A percentile compares a stretch with the other conserved stretches of the same genome.
phyloP scores from a whole-genome alignment of 2,797 vertebrate species.

The Buceros bicornis region DNA sequence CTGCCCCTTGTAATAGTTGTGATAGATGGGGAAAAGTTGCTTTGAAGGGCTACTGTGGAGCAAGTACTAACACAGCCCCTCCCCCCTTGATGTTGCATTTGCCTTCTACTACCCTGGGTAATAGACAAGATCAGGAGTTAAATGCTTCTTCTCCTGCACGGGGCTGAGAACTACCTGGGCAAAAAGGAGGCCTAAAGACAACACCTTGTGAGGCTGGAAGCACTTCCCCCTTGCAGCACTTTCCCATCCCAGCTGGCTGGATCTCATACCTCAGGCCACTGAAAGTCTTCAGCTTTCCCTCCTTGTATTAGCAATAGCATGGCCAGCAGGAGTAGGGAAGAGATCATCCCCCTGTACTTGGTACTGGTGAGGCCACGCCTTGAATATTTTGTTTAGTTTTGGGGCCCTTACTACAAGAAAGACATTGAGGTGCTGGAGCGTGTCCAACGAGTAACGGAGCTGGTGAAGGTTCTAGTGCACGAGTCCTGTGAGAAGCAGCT shows the following conservation, averaged over 20 bases:
- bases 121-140: not conserved
- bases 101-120: not conserved
- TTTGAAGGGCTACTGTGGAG: not conserved
- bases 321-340: not conserved
- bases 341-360: not conserved
- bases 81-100: not conserved
- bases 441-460: not conserved
- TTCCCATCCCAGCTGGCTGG: not conserved
- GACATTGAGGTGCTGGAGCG: not conserved
- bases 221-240: not conserved
- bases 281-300: not conserved
- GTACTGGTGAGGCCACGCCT: not conserved
- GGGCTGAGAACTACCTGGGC: rapidly evolving
- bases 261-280: not conserved
- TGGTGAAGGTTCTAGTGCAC: not conserved
- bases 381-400: not conserved
- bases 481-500: not conserved
- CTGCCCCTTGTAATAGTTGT: not conserved
- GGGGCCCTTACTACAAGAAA: not conserved
- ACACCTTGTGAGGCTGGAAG: not conserved
- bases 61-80: not conserved
- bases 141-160: not conserved
- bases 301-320: not conserved
- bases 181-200: not conserved
- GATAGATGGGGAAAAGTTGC: not conserved